Evolutionary conservation across 2,888 invertebrate species (phyloP).

Genomic region (Monochamus alternatus): DNA sequence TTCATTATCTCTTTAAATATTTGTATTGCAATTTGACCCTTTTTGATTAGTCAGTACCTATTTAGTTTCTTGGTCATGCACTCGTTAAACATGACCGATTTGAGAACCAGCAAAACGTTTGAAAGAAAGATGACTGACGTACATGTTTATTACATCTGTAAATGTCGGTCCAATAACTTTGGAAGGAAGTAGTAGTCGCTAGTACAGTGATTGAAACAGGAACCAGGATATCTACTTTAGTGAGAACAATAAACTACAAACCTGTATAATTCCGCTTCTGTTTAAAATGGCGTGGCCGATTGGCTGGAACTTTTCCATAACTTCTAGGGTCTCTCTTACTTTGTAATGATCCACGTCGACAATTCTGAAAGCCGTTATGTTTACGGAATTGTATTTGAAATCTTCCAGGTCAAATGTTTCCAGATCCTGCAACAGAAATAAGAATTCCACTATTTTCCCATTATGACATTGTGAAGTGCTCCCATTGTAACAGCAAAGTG

Average conservation of each 20-base stretch:
- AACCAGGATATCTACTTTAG: too few relatives aligned
- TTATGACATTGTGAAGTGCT: neutral
- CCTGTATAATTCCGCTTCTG: conserved; percentile 79
- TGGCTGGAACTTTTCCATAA: conserved; percentile 92
- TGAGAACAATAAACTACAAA: conserved; percentile 55
- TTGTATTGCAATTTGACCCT: too few relatives aligned
- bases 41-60: too few relatives aligned
- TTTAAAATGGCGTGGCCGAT: conserved; percentile 86
- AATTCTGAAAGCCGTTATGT: conserved; percentile 94
- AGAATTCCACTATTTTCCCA: neutral
- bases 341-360: conserved; percentile 86
- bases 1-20: too few relatives aligned
- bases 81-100: too few relatives aligned
- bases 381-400: conserved; percentile 94
- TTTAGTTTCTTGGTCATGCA: too few relatives aligned
- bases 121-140: too few relatives aligned
- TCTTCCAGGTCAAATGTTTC: conserved; percentile 91
- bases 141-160: too few relatives aligned
- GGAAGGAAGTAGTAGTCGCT: too few relatives aligned
- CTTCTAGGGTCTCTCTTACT: conserved; percentile 83
- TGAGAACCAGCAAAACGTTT: too few relatives aligned
- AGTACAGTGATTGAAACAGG: too few relatives aligned
- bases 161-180: too few relatives aligned
- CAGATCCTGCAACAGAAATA: conserved; percentile 78
- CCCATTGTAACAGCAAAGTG: neutral